A percentile compares a stretch with the other conserved stretches of the same genome.
Evolutionary conservation across 2,113 vertebrate genomes (phyloP).

Genomic region (Microcebus griseorufus): DNA sequence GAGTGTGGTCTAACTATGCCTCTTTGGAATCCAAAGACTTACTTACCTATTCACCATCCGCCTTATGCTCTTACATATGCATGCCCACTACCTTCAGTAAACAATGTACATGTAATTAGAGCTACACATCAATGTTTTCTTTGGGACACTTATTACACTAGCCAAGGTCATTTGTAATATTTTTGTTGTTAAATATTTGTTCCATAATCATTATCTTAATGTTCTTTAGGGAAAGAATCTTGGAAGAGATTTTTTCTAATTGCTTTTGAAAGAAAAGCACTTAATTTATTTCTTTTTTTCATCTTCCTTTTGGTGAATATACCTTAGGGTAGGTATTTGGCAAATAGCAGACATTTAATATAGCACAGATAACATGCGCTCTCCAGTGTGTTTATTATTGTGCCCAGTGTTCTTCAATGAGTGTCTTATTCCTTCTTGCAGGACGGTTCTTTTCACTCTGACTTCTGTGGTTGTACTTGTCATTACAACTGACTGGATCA

Average conservation of each 20-base stretch:
- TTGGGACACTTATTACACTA: not conserved
- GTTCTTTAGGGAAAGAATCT: not conserved
- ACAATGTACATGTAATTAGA: not conserved
- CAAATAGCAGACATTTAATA: not conserved
- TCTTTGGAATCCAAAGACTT: not conserved
- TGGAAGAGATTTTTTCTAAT: not conserved
- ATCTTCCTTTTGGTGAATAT: constrained; percentile 45
- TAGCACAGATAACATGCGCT: not conserved
- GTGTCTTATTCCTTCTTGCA: constrained; percentile 78
- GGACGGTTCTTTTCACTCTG: constrained; percentile 95
- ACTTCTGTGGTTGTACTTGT: constrained; percentile 96
- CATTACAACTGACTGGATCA: constrained; percentile 99
- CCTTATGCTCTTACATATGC: not conserved
- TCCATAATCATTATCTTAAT: not conserved
- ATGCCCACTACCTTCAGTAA: not conserved
- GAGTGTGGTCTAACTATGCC: not conserved
- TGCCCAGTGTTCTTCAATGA: constrained; percentile 35
- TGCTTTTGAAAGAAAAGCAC: constrained; percentile 57
- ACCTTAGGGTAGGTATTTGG: not conserved
- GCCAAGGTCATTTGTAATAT: not conserved
- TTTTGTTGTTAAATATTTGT: constrained; percentile 29
- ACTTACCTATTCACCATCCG: not conserved
- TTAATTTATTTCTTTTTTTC: constrained; percentile 11
- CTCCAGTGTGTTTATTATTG: not conserved
- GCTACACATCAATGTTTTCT: not conserved